Percentiles rank a stretch among this genome's conserved stretches.
Evolutionary conservation across 2,797 vertebrate genomes (phyloP).

Genomic region (Typhlichthys subterraneus): DNA sequence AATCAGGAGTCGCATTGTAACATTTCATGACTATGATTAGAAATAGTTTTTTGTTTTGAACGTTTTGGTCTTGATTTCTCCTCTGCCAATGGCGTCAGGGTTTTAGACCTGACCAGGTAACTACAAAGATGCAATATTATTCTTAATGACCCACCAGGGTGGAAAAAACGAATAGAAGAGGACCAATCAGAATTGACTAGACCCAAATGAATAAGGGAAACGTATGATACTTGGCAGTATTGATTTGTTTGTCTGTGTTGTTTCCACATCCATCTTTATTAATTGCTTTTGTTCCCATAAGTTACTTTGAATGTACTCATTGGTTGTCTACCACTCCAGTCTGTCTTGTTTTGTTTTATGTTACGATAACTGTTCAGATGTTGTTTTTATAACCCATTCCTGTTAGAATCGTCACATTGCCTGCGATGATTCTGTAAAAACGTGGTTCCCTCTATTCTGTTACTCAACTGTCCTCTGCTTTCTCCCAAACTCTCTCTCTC

Average conservation of each 20-base stretch:
- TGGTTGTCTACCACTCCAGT: conserved; percentile 3
- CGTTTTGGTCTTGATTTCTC: conserved; percentile 19
- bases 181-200: conserved; percentile 61
- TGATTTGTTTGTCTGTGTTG: conserved; percentile 39
- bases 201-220: conserved; percentile 57
- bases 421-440: too few species aligned
- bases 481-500: conserved; percentile 11
- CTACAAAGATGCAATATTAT: conserved; percentile 23
- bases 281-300: conserved; percentile 34
- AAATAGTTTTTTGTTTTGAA: conserved; percentile 8
- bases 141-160: conserved; percentile 32
- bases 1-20: conserved; percentile 36
- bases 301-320: conserved; percentile 28
- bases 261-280: conserved; percentile 13
- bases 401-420: too few species aligned
- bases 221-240: conserved; percentile 62
- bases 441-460: background rate
- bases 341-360: conserved; percentile 1
- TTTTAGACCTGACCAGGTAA: conserved; percentile 37
- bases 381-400: conserved; percentile 20
- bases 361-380: too few species aligned
- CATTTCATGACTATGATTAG: conserved; percentile 11
- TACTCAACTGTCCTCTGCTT: conserved; percentile 7
- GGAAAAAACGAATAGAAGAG: conserved; percentile 17
- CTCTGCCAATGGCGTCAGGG: conserved; percentile 26